Base-by-base conservation (phyloP, 2,797 vertebrate genomes). In the Dryobates pubescens region DNA sequence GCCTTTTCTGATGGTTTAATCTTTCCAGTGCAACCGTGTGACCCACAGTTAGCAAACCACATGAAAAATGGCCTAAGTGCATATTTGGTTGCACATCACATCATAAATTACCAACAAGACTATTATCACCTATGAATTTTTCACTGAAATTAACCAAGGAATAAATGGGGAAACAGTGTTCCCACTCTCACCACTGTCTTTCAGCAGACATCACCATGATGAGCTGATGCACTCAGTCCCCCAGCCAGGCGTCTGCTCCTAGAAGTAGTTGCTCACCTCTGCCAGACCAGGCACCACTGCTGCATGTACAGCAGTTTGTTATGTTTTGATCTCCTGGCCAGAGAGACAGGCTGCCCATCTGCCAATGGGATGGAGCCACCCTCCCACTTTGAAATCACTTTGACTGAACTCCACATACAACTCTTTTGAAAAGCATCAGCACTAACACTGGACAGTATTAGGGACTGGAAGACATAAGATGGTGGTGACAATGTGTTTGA, bases 1-100 rank as follows among this genome's bases (percentile, higher is more conserved):
- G 82, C 64, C 29, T 92, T 57, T 83, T 83, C 76, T 78, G 84
- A 86, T 67, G 81, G 76, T 94, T 92, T 90, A 89, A 89, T 95
- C 92, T 94, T 73, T 89, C 32, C 76, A 92, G 47, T 58, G 79
- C 76, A 94, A 71, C 73, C 32, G 49, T 49, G 47, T 73, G 70
- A 94, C 79, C 90, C 26, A 59, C 41, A 5, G 0, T 81, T 86
- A 83, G 80, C 53, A 83, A 91, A 92, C 89, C 0, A 0, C 54
- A 70, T 91, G 69, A 96, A 96, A 94, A 94, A 95, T 56, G 51
- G 49, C 64, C 10, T 4, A 94, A 86, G 79, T 13, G 26, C 29
- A 14, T 84, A 93, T 89, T 78, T 95, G 61, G 82, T 88, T 90
- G 76, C 61, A 79, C 3, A 0, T 15, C 43, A 73, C 70, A 78